Conservation (phyloP, 2,797 vertebrate species). For the Clarias laeviceps region DNA sequence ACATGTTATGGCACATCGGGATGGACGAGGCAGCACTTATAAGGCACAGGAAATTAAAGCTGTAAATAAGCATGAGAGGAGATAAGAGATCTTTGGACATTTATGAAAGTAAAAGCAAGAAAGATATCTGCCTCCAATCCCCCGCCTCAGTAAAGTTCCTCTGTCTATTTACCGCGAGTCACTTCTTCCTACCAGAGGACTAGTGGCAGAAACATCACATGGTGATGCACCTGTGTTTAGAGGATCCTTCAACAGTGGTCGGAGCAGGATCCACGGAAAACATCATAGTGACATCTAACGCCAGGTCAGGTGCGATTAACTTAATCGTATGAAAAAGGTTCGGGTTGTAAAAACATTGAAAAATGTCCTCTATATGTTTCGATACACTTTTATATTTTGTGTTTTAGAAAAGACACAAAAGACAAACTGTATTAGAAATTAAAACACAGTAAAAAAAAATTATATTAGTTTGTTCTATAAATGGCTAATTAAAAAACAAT, state of each 20-base stretch:
- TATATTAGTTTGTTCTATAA: neutral
- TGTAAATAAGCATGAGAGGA: conserved; percentile 78
- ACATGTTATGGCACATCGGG: conserved; percentile 61
- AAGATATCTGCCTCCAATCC: conserved; percentile 73
- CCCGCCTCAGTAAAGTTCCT: conserved; percentile 54
- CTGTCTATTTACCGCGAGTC: conserved; percentile 49
- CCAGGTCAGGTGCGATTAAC: conserved; percentile 26
- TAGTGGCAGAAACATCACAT: conserved; percentile 52
- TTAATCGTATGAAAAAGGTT: conserved; percentile 29
- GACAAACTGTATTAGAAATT: neutral
- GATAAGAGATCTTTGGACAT: conserved; percentile 79
- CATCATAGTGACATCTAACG: conserved; percentile 32
- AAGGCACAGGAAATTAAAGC: conserved; percentile 83
- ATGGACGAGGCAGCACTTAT: conserved; percentile 64
- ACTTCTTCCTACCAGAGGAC: conserved; percentile 44
- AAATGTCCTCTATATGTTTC: conserved; percentile 3
- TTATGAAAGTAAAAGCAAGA: conserved; percentile 67
- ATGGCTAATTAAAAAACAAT: neutral
- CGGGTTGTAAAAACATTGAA: neutral
- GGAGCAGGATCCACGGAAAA: conserved; percentile 41
- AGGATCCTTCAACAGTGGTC: conserved; percentile 32
- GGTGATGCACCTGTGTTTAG: conserved; percentile 42
- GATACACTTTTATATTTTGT: neutral
- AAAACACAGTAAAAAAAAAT: neutral
- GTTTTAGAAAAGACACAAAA: neutral